Base-by-base conservation (phyloP, 2,888 invertebrate species). In the Coenonympha arcania region DNA sequence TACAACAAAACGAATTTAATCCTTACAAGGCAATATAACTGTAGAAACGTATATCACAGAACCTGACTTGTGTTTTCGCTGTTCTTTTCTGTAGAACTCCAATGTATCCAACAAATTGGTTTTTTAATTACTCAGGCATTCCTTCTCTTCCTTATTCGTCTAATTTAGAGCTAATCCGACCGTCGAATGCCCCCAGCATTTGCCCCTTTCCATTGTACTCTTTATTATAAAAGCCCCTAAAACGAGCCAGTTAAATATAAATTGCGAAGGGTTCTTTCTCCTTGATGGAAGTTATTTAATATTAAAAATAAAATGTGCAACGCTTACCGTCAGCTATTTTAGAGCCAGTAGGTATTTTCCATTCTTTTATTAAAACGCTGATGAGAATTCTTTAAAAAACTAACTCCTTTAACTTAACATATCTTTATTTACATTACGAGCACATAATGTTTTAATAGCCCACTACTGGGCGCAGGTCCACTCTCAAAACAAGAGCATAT, bases 71-170 rank as follows among this genome's bases (percentile, higher is more conserved):
- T 45, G 43, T 47, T 47, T 24, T 19, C 43, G 55, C 52, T 52
- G 55, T 52, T 55, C 55, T 55, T 55, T 55, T 54, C 39, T 50
- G 19, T 41, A 47, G 30, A 49, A 47, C 50, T 52, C 54, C 47
- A 53, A 57, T 58, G 58, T 65, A 64, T 64, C 63, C 61, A 56
- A 62, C 61, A 76, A 78, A 76, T 78, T 76, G 70, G 64, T 71
- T 78, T 78, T 78, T 79, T 79, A 79, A 79, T 79, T 78, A 76
- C 68, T 64, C 64, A 64, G 59, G 59, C 64, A 61, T 68, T 66
- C 64, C 63, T 67, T 70, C 66, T 70, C 65, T 68, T 68, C 70
- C 71, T 71, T 73, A 69, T 69, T 68, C 68, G 60, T 71, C 71
- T 59, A 61, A 65, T 64, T 64, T 64, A 61, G 60, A 60, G 60